Base-by-base conservation (phyloP, 2,113 vertebrate species). In the Catharus fuscescens region DNA sequence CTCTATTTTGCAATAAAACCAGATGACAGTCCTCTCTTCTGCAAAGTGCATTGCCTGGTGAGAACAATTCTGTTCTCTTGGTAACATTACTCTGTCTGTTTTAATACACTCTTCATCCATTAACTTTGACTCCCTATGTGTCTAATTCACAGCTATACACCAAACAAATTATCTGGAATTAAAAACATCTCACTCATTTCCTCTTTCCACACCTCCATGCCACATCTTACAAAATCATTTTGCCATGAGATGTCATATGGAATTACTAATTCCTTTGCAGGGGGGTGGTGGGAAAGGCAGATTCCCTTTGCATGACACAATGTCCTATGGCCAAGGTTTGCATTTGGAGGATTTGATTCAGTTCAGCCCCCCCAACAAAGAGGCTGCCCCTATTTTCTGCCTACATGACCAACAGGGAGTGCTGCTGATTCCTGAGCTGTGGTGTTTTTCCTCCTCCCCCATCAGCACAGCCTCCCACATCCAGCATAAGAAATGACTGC, bases 101-200 rank as follows among this genome's bases (percentile, higher is more conserved):
- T 67, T 64, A 90, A 95, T 88, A 92, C 64, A 16, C 60, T 67
- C 76, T 80, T 95, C 95, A 96, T 94, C 92, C 96, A 96, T 96
- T 96, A 95, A 78, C 71, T 93, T 83, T 83, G 90, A 80, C 79
- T 96, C 79, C 93, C 83, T 56, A 38, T 36, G 74, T 77, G 79
- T 93, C 79, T 95, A 90, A 94, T 95, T 90, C 82, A 80, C 92
- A 86, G 88, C 81, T 90, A 92, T 88, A 93, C 92, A 92, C 88
- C 93, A 88, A 95, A 95, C 85, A 94, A 93, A 96, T 95, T 95
- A 96, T 25, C 93, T 84, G 78, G 90, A 95, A 95, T 96, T 94
- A 96, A 93, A 95, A 96, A 50, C 92, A 94, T 80, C 88, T 96
- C 90, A 40, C 60, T 96, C 93, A 90, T 96, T 96, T 95, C 94